Percentiles rank a stretch among this genome's conserved stretches.
phyloP scores from a whole-genome alignment of 2,888 invertebrate genomes.

The Morpho achilles region DNA sequence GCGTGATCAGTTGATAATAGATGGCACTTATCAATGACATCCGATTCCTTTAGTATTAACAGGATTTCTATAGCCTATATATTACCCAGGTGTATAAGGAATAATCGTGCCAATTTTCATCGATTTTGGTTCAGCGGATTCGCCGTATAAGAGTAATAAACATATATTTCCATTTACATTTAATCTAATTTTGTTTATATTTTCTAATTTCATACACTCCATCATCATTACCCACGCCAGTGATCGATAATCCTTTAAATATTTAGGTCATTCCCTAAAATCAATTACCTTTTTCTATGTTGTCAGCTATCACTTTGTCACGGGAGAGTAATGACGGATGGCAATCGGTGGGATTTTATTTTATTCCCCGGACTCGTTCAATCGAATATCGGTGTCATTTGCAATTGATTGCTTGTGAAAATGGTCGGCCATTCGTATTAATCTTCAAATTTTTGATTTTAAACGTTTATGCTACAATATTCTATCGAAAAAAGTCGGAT shows the following conservation, averaged over 20 bases:
- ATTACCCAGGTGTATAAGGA: too few relatives aligned
- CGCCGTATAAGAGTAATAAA: too few relatives aligned
- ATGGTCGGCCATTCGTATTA: conserved; percentile 33
- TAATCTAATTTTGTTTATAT: too few relatives aligned
- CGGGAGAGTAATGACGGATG: conserved; percentile 58
- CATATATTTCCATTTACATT: too few relatives aligned
- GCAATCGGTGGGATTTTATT: conserved; percentile 52
- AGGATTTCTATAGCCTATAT: too few relatives aligned
- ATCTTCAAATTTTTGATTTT: conserved; percentile 20
- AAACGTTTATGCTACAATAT: background rate
- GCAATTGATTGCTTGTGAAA: conserved; percentile 60
- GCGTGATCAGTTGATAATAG: too few relatives aligned
- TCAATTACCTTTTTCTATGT: conserved; percentile 53
- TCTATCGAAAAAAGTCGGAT: conserved; percentile 1
- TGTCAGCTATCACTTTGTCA: conserved; percentile 46
- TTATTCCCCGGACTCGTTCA: conserved; percentile 46
- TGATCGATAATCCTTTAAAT: conserved; percentile 25
- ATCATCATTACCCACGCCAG: conserved; percentile 16
- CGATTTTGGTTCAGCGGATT: too few relatives aligned
- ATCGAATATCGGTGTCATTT: conserved; percentile 48
- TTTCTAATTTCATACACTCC: conserved; percentile 13
- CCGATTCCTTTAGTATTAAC: too few relatives aligned
- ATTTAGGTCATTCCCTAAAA: conserved; percentile 44
- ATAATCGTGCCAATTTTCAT: too few relatives aligned
- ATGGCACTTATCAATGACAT: too few relatives aligned